Evolutionary conservation across 2,113 vertebrate species (phyloP).

Genomic region (Apodemus sylvaticus): DNA sequence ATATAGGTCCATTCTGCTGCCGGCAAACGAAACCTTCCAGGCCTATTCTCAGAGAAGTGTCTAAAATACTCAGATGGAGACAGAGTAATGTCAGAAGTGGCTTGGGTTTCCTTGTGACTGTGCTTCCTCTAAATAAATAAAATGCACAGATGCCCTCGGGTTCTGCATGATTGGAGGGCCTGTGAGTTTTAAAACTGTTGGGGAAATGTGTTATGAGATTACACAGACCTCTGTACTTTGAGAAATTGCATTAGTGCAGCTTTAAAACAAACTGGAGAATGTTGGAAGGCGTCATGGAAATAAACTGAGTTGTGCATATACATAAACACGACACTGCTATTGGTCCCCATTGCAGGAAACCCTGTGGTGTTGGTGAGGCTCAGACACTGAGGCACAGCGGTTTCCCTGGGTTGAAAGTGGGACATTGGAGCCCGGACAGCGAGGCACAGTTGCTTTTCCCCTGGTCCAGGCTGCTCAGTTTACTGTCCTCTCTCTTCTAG

Average conservation of each 20-base stretch:
- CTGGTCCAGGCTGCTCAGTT: not conserved
- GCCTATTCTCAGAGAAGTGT: not conserved
- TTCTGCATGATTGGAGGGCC: not conserved
- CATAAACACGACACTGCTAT: not conserved
- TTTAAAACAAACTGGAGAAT: slow-evolving; percentile 60
- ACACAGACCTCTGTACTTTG: not conserved
- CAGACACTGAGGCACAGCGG: not conserved
- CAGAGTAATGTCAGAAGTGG: not conserved
- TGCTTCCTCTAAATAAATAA: not conserved
- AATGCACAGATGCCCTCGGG: not conserved
- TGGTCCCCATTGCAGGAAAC: not conserved
- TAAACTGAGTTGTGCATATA: not conserved
- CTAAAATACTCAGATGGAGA: not conserved
- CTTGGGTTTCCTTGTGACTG: not conserved
- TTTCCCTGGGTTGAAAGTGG: not conserved
- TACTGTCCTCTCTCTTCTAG: not conserved
- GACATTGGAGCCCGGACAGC: fast-evolving
- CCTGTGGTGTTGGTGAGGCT: not conserved
- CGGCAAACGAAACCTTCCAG: not conserved
- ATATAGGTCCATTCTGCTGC: not conserved
- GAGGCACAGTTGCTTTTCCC: not conserved
- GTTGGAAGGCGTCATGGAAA: not conserved
- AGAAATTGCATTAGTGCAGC: slow-evolving; percentile 34
- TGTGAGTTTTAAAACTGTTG: not conserved
- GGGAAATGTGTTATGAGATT: not conserved